Conservation (phyloP, 2,797 vertebrate genomes). For the Microcaecilia unicolor region DNA sequence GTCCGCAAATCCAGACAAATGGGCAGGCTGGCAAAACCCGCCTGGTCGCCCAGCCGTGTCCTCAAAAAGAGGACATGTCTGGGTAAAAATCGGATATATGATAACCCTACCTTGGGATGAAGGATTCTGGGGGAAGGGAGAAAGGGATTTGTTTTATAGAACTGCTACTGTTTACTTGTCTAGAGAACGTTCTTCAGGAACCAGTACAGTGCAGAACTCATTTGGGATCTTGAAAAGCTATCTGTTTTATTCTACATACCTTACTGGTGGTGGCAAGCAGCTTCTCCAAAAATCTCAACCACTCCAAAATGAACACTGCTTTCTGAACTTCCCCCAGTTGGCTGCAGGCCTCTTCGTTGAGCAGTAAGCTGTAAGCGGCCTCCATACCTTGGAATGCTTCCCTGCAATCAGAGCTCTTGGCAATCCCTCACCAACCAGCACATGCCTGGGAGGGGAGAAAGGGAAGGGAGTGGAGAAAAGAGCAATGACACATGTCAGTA, state of each 20-base stretch:
- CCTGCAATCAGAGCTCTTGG: conserved; percentile 12
- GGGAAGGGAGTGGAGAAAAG: conserved; percentile 18
- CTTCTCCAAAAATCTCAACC: conserved; percentile 78
- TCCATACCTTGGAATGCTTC: conserved; percentile 63
- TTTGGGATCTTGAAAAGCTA: too few relatives aligned
- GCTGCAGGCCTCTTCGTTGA: conserved; percentile 64
- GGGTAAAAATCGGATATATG: too few relatives aligned
- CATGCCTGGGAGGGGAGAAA: conserved; percentile 23
- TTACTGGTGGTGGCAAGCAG: conserved; percentile 57
- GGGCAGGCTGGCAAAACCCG: too few relatives aligned
- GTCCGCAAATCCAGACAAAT: too few relatives aligned
- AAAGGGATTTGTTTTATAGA: too few relatives aligned
- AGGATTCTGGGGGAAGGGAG: too few relatives aligned
- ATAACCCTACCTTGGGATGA: too few relatives aligned
- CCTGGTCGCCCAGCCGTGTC: too few relatives aligned
- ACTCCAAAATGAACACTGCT: conserved; percentile 74
- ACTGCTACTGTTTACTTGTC: too few relatives aligned
- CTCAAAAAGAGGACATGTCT: too few relatives aligned
- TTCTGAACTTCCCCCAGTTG: conserved; percentile 70
- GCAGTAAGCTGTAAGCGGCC: conserved; percentile 69
- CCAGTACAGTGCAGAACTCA: too few relatives aligned
- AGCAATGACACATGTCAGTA: conserved; percentile 5
- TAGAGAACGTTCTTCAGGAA: too few relatives aligned
- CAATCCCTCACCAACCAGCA: conserved; percentile 2
- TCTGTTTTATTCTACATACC: conserved; percentile 56